Conservation (phyloP, 2,888 invertebrate genomes). For the Mellilla xanthometata region DNA sequence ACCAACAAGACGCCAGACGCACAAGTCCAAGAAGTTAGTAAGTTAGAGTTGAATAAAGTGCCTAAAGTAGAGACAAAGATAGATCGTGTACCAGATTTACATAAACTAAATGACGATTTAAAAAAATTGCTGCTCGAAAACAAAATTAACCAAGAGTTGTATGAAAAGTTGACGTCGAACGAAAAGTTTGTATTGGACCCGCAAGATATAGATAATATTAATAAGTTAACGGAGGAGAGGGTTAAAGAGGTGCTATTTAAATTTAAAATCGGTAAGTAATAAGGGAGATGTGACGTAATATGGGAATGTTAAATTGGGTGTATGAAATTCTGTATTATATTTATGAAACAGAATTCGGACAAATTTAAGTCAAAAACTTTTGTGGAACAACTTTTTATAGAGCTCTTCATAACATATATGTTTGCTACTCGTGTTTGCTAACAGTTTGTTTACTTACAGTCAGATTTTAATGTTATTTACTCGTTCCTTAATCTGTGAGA, state of each 20-base stretch:
- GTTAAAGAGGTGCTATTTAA: constrained; percentile 60
- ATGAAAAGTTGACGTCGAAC: constrained; percentile 67
- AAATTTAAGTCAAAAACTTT: no score
- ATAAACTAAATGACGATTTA: constrained; percentile 51
- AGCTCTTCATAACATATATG: no score
- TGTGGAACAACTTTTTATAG: no score
- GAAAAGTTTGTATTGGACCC: constrained; percentile 69
- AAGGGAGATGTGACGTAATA: neutral
- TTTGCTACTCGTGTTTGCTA: no score
- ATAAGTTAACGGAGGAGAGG: constrained; percentile 59
- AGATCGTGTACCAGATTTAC: constrained; percentile 37
- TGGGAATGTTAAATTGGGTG: no score
- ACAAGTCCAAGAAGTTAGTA: constrained; percentile 43
- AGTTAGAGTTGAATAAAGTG: constrained; percentile 46
- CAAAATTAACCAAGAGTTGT: constrained; percentile 65
- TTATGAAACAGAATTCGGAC: no score
- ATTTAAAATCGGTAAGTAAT: constrained; percentile 63
- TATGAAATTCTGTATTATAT: no score
- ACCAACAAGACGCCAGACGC: constrained; percentile 28
- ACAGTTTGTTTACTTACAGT: no score
- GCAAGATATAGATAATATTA: constrained; percentile 75
- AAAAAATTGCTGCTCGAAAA: constrained; percentile 57
- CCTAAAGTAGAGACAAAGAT: constrained; percentile 34
- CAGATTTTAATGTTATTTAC: no score
- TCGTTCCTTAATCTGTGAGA: no score